Evolutionary conservation across 2,797 vertebrate genomes (phyloP), one percentile per base, ranked within the genome.

Genomic region (Aphelocoma californica): DNA sequence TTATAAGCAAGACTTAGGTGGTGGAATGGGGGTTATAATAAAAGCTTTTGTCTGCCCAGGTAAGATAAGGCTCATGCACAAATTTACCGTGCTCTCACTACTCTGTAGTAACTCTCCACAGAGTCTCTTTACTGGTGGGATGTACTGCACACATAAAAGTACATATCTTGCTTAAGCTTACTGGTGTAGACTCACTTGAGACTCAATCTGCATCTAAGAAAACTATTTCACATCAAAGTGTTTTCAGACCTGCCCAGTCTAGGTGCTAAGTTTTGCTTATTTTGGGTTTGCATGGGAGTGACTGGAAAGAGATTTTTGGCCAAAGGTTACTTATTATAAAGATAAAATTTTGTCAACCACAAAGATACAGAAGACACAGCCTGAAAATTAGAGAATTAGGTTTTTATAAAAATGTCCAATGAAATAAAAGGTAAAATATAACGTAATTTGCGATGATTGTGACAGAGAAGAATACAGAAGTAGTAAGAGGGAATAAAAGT

Each of bases 31-130:
- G 15, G 24, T 48, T 93, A 50, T 82, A 87, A 80, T 71, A 89
- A 93, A 87, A 85, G 34, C 71, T 88, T 92, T 88, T 97, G 83
- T 96, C 83, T 85, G 78, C 64, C 50, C 45, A 50, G 64, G 71
- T 88, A 69, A 91, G 71, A 65, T 91, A 94, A 94, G 44, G 34
- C 36, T 82, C 29, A 28, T n/a, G 26, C 75, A 90, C 38, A 85
- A 71, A 93, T 95, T 89, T 82, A 77, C 65, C 4, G 2, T 36
- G 38, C 15, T 85, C 50, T 87, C 32, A 10, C 29, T 80, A 15
- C 45, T 84, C 28, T 51, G 12, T 42, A 56, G 71, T 64, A 78
- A 71, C 42, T 81, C 42, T 79, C 40, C 56, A 42, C 47, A n/a
- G 69, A 32, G 40, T 51, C 18, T 88, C 50, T 84, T 86, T 77